Evolutionary conservation across 2,888 invertebrate species (phyloP), one percentile per base, ranked within the genome.

Genomic region (Lepetodrilus schrolli): DNA sequence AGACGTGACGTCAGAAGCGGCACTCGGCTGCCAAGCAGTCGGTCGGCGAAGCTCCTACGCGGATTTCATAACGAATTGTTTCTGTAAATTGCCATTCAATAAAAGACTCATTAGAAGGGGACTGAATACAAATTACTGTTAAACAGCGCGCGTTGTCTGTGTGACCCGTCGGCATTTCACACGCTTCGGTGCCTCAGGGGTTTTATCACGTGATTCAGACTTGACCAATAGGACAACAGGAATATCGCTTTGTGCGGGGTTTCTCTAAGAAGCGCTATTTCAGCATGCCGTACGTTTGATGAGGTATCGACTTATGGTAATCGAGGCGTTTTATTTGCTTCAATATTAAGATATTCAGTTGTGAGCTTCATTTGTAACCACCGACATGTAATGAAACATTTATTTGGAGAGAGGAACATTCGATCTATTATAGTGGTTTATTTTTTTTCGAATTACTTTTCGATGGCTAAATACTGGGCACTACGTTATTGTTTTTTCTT

Each of bases 81-180:
- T 5, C 30, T 26, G 7, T 23, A 23, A 47, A 68, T 68, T 68
- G 68, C 68, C 26, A 43, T 68, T 68, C 47, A 47, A 68, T 47
- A 47, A 13, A 58, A 58, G n/a, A 20, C 23, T 47, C 68, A 68
- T 68, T 30, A 68, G 26, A 26, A 26, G 21, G n/a, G 43, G 20
- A 26, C n/a, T 23, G 68, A 68, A 43, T 68, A 68, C 68, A 68
- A 68, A 68, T 68, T 13, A 47, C 58, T 7, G n/a, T 58, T 58
- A 58, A 58, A 58, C 58, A 58, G 58, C 26, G 30, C 30, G 34
- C 30, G 30, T 30, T 58, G 34, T 30, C 58, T 58, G 8, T 17
- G 30, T 43, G 34, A 23, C 58, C 30, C 58, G 58, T 34, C 34
- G 58, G n/a, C 30, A 30, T 58, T 58, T 43, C 26, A 17, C 30